Base-by-base conservation (phyloP, 1,140 invertebrate genomes). In the Caligus rogercresseyi region DNA sequence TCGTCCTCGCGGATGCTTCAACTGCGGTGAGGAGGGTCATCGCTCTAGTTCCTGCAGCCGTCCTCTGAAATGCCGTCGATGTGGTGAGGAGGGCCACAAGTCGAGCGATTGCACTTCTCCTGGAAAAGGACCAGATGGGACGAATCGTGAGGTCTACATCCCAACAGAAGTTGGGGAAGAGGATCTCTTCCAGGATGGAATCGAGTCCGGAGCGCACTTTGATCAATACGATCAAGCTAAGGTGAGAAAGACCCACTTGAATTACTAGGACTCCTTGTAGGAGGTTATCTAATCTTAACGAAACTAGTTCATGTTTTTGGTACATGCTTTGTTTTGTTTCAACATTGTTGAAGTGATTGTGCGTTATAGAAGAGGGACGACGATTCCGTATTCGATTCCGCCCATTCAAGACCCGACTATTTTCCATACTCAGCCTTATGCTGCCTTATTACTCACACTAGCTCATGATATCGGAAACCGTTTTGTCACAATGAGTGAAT, bases 161-260 rank as follows among this genome's bases (percentile, higher is more conserved):
- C 91, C 92, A 0, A 82, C 83, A 0, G 84, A 89, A 24, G 78
- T 83, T 0, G 80, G 86, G 65, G 86, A 87, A 57, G 73, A 76
- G 1, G 80, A 80, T 51, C 76, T 91, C 3, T 89, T 88, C 68
- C 77, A 76, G 21, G 78, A 74, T 43, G 81, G 79, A 0, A 85
- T 87, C 4, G 76, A 78, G 1, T 78, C 78, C 4, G 91, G 91
- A 0, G 89, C 90, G 4, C 93, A 96, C 72, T 95, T 96, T 72
- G 78, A 82, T 25, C 87, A 89, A 67, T 92, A 89, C 69, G 82
- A 90, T 63, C 73, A 80, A 1, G 90, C 94, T 67, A 79, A 82
- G 60, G 83, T 91, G 0, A 82, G 86, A 68, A 84, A 90, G 59
- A 73, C 69, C 21, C 1, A 24, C 69, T n/a, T n/a, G n/a, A n/a